Percentiles rank a stretch among this genome's conserved stretches.
phyloP scores from a whole-genome alignment of 2,888 invertebrate species.

The Melitaea athalia region DNA sequence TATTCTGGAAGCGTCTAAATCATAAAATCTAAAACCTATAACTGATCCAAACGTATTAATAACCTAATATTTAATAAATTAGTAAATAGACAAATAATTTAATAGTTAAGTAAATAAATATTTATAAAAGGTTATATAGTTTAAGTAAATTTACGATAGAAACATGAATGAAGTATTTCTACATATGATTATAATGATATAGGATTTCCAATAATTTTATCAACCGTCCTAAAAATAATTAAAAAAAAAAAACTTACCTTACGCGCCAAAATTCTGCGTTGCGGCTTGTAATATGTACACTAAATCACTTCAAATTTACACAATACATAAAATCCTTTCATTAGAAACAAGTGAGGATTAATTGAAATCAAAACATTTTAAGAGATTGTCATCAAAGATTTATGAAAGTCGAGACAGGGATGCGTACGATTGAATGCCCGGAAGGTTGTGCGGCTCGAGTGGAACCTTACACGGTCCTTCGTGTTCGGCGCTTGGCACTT shows the following conservation, averaged over 20 bases:
- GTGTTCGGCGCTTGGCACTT: conserved; percentile 77
- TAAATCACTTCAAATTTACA: conserved; percentile 63
- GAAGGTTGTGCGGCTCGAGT: conserved; percentile 57
- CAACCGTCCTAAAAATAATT: not conserved
- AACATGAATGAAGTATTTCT: too few relatives aligned
- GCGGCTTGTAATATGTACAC: conserved; percentile 37
- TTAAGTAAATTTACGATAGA: too few relatives aligned
- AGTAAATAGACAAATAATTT: too few relatives aligned
- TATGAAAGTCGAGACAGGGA: conserved; percentile 15
- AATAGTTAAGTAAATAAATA: too few relatives aligned
- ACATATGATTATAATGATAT: not conserved
- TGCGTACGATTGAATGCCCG: conserved; percentile 37
- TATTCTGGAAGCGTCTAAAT: too few relatives aligned
- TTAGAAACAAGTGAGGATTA: conserved; percentile 33
- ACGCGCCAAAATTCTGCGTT: conserved; percentile 7
- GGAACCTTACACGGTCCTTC: conserved; percentile 57
- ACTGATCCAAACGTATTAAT: too few relatives aligned
- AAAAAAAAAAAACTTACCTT: not conserved
- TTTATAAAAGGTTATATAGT: too few relatives aligned
- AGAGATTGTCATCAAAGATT: conserved; percentile 16
- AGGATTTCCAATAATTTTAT: not conserved
- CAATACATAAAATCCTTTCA: conserved; percentile 37
- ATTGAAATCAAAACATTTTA: conserved; percentile 30
- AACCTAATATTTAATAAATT: too few relatives aligned
- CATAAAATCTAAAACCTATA: too few relatives aligned